Conservation (phyloP, 1,140 invertebrate species). For the Holotrichia oblita region DNA sequence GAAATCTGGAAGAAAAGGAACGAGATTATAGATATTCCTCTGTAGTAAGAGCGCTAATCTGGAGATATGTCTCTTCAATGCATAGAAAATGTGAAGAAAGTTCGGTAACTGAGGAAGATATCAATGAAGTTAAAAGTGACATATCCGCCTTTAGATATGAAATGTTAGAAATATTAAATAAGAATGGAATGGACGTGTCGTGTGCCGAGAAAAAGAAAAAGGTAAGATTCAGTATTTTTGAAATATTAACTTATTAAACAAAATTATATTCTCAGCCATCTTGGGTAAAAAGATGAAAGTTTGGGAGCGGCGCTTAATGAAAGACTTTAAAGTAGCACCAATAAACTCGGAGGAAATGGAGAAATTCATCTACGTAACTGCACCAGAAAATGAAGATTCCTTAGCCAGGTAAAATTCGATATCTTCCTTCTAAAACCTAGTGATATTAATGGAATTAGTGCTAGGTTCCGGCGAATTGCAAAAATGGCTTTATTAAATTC, state of each 20-base stretch:
- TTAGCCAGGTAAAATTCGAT: conserved; percentile 62
- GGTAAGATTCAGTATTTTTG: conserved; percentile 59
- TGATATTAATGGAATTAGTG: conserved; percentile 8
- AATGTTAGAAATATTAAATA: conserved; percentile 82
- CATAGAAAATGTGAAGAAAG: conserved; percentile 79
- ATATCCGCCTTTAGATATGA: conserved; percentile 84
- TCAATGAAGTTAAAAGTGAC: conserved; percentile 92
- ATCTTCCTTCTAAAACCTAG: conserved; percentile 22
- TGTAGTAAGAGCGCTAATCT: conserved; percentile 84
- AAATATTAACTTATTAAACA: conserved; percentile 14
- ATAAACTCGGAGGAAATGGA: conserved; percentile 67
- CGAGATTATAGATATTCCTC: conserved; percentile 75
- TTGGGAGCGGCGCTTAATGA: conserved; percentile 85
- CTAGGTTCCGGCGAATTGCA: conserved; percentile 76
- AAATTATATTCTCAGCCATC: conserved; percentile 63
- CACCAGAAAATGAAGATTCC: conserved; percentile 70
- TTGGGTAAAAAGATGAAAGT: conserved; percentile 79
- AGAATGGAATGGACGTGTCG: conserved; percentile 81
- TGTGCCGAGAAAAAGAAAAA: conserved; percentile 75
- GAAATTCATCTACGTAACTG: conserved; percentile 60
- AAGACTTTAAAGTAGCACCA: conserved; percentile 84
- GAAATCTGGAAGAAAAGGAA: conserved; percentile 67
- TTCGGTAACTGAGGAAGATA: conserved; percentile 88
- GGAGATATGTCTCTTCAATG: conserved; percentile 84
- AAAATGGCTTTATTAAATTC: conserved; percentile 74